Conservation (phyloP, 1,140 invertebrate species). For the Campoletis sonorensis region DNA sequence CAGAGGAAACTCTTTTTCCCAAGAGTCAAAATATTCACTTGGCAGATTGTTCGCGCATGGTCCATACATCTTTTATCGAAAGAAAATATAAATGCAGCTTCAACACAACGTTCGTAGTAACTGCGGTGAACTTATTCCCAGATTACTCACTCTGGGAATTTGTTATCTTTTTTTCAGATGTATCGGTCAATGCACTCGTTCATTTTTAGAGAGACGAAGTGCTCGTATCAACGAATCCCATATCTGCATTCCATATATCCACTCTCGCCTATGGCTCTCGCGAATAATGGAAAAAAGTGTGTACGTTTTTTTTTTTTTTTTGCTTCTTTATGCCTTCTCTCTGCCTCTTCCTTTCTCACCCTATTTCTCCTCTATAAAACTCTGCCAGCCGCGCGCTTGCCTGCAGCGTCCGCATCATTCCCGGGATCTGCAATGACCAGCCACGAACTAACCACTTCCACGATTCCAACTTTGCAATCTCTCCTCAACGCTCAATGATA, state of each 20-base stretch:
- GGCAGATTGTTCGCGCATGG: no score
- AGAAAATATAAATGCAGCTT: not conserved
- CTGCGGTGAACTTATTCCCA: not conserved
- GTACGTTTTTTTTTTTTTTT: not conserved
- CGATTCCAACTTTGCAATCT: slow-evolving; percentile 11
- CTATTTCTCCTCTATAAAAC: not conserved
- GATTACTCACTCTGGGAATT: not conserved
- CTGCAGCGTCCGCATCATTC: slow-evolving; percentile 12
- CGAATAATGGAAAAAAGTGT: slow-evolving; percentile 17
- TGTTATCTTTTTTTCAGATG: not conserved
- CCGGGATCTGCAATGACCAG: slow-evolving; percentile 7
- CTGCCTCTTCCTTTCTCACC: not conserved
- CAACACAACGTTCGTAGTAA: not conserved
- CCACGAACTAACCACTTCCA: not conserved
- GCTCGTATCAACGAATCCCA: not conserved
- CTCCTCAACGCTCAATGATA: not conserved
- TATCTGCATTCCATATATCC: slow-evolving; percentile 14
- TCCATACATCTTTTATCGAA: no score
- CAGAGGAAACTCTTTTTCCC: no score
- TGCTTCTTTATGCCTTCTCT: not conserved
- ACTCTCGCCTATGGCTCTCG: not conserved
- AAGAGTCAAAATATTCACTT: no score
- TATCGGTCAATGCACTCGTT: not conserved
- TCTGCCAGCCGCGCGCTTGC: not conserved
- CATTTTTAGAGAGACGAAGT: not conserved